Conservation (phyloP, 2,888 invertebrate species). For the Apamea crenata region DNA sequence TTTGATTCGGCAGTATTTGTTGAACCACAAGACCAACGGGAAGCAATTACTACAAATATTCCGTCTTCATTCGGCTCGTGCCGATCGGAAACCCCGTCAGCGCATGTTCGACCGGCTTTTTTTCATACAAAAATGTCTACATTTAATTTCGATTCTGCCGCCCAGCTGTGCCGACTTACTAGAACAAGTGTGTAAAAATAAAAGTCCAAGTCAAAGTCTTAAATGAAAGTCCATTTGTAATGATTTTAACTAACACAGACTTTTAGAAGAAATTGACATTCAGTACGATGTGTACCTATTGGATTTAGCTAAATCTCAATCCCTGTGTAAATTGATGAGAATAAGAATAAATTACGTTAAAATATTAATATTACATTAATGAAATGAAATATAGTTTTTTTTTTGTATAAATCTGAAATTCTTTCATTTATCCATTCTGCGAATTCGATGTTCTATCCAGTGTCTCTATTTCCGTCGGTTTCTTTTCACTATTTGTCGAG, state of each 20-base stretch:
- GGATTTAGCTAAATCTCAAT: not conserved
- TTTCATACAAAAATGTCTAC: not conserved
- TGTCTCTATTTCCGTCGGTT: conserved; percentile 70
- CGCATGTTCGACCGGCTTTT: not conserved
- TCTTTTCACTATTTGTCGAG: conserved; percentile 84
- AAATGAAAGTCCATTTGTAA: not conserved
- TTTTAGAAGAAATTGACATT: not conserved
- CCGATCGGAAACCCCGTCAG: too few species aligned
- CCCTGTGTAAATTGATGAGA: not conserved
- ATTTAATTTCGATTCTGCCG: not conserved
- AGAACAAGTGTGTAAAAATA: not conserved
- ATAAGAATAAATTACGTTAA: not conserved
- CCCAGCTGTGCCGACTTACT: not conserved
- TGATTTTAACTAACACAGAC: not conserved
- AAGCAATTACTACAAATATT: not conserved
- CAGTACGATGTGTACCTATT: not conserved
- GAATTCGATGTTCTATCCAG: conserved; percentile 70
- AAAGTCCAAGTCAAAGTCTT: too few species aligned
- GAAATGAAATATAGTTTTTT: conserved; percentile 22
- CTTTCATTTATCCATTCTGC: conserved; percentile 11
- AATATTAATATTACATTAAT: not conserved
- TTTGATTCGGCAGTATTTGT: not conserved
- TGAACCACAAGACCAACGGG: not conserved
- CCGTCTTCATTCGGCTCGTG: not conserved
- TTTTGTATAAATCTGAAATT: not conserved